Evolutionary conservation across 2,113 vertebrate genomes (phyloP), one percentile per base, ranked within the genome.

Genomic region (Sitta europaea): DNA sequence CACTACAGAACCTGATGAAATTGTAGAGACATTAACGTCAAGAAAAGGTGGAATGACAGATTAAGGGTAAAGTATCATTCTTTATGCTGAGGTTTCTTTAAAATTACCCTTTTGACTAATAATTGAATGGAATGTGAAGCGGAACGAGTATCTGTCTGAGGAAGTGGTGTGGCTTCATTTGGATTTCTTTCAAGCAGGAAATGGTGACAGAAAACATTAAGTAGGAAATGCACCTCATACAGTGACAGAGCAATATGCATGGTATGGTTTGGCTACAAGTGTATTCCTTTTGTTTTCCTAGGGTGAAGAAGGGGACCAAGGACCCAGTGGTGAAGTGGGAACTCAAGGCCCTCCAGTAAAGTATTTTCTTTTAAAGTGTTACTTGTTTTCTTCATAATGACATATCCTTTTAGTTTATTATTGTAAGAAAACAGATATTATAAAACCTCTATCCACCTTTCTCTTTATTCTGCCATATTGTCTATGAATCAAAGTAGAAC

Each of bases 291-390:
- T 94, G 22, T 33, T 55, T 94, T 88, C 81, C 88, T 61, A 99
- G 99, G 99, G 99, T 82, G 99, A 99, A 97, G 99, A 99, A 96
- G 99, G 99, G 45, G 99, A 99, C 36, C 99, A 99, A 95, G 99
- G 99, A 90, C 95, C 94, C 75, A 51, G 79, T 35, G 99, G 99
- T 93, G 99, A 99, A 62, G 97, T 98, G 20, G 99, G 99, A 94
- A 84, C 98, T 94, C 98, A 99, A 98, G 99, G 99, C 96, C 98
- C 98, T 96, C 98, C 87, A 94, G 99, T 99, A 97, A 98, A 98
- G 97, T 97, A 92, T 97, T 98, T 95, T 85, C 54, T 90, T 17
- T 88, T 73, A 47, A 89, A 82, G 19, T 33, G 36, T 68, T 92
- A 14, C 22, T 11, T 0, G 13, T 83, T 71, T 96, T 21, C 27